Conservation (phyloP, 2,797 vertebrate genomes). For the Eulemur mongoz region DNA sequence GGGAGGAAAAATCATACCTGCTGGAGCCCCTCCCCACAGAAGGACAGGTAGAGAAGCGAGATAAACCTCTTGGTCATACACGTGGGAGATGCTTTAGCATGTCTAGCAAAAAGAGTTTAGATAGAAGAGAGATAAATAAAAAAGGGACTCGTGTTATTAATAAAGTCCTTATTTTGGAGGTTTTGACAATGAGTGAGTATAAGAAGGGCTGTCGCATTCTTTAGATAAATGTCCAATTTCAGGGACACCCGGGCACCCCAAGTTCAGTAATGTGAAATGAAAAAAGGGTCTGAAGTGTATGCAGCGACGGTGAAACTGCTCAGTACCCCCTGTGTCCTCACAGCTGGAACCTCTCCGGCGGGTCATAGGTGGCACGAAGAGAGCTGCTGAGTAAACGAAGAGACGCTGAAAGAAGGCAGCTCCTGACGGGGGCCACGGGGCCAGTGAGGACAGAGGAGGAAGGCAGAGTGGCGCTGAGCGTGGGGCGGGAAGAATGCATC, state of each 20-base stretch:
- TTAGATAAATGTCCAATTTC: not conserved
- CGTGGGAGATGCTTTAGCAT: not conserved
- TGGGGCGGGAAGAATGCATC: rapidly evolving
- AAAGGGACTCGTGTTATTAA: not conserved
- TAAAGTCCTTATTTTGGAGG: not conserved
- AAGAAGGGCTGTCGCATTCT: not conserved
- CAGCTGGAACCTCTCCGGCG: not conserved
- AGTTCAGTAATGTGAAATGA: not conserved
- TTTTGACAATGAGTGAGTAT: not conserved
- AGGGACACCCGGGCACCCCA: not conserved
- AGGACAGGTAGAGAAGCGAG: not conserved
- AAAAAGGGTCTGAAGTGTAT: not conserved
- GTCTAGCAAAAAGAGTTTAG: not conserved
- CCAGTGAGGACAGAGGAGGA: no score
- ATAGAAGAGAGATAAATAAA: no score
- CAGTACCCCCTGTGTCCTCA: not conserved
- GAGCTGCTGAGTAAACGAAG: not conserved
- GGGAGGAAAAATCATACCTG: not conserved
- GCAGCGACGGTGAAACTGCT: not conserved
- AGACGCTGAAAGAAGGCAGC: not conserved
- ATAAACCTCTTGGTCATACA: not conserved
- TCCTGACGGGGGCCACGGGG: no score
- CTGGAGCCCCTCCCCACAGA: not conserved
- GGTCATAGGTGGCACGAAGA: not conserved
- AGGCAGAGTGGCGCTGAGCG: not conserved